Conservation (phyloP, 30 jellyfish, hydroid and myxozoan genomes). For the Aurelia aurita region DNA sequence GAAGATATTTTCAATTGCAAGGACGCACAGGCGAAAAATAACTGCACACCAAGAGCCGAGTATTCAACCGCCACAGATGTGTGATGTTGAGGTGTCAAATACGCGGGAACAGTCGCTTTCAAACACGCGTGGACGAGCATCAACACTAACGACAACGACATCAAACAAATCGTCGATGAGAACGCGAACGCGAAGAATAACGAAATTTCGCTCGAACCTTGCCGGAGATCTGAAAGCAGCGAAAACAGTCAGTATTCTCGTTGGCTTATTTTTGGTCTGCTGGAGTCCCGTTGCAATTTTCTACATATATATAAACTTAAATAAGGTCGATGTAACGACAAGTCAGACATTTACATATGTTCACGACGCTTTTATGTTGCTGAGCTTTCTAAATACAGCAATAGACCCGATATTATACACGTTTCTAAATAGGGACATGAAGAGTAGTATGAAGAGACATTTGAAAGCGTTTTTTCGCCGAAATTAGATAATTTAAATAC, state of each 20-base stretch:
- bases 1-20: constrained; percentile 74
- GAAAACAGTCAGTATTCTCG: constrained; percentile 84
- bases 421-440: constrained; percentile 63
- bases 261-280: constrained; percentile 83
- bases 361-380: constrained; percentile 70
- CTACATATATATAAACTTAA: constrained; percentile 74
- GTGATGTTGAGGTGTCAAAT: not conserved
- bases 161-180: constrained; percentile 19
- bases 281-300: constrained; percentile 88
- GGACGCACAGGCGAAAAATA: constrained; percentile 74
- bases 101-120: constrained; percentile 9
- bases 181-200: constrained; percentile 29
- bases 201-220: constrained; percentile 44
- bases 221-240: constrained; percentile 83
- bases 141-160: constrained; percentile 10
- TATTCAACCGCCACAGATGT: constrained; percentile 22
- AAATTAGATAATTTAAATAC: too few species aligned
- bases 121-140: constrained; percentile 21
- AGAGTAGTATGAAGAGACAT: constrained; percentile 38
- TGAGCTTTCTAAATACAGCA: constrained; percentile 76
- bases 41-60: constrained; percentile 63
- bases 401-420: constrained; percentile 80
- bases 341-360: constrained; percentile 42
- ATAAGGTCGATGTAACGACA: constrained; percentile 31
- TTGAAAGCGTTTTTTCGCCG: constrained; percentile 3